Base-by-base conservation (phyloP, 2,797 vertebrate genomes). In the Corythornis leucogaster region DNA sequence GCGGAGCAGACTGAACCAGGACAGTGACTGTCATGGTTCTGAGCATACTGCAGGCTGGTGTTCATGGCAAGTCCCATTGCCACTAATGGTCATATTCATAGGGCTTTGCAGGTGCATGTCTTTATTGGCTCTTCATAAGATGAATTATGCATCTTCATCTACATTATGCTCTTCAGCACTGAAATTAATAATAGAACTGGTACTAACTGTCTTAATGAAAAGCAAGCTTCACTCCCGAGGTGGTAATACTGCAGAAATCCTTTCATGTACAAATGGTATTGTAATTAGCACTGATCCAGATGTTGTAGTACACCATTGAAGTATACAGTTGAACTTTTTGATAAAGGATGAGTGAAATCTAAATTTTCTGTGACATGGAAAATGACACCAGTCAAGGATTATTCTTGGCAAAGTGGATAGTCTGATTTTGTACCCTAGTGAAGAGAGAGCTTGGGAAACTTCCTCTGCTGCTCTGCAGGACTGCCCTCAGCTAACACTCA, bases 401-500 rank as follows among this genome's bases (percentile, higher is more conserved):
- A 24, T 88, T 58, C 55, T 6, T 90, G 73, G 40, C 25, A 33
- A 82, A 92, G 80, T 3, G 13, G 46, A 25, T 59, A 61, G 51
- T 78, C 38, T 87, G 68, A 71, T 85, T 94, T 69, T 69, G 53
- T 69, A 79, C 28, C 63, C 19, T 69, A n/a, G 55, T 80, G 43
- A 83, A 76, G 31, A 77, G 61, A 77, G 48, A 19, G 59, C 43
- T 75, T 26, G 8, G 62, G 81, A 81, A 80, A 85, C 69, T 85
- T 94, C 58, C 51, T 35, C 64, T 2, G 8, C 70, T 85, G 83
- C 62, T 87, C 3, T 75, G 33, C 67, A 45, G 51, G 48, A 22
- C 54, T 96, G 94, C 74, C 89, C 91, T 93, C 68, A 81, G 69
- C 53, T 88, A 82, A 75, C 59, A 33, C 46, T 92, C 31, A 18